Percentiles rank a stretch among this genome's conserved stretches.
Evolutionary conservation across 2,888 invertebrate species (phyloP).

Genomic region (Caenorhabditis zanzibari): DNA sequence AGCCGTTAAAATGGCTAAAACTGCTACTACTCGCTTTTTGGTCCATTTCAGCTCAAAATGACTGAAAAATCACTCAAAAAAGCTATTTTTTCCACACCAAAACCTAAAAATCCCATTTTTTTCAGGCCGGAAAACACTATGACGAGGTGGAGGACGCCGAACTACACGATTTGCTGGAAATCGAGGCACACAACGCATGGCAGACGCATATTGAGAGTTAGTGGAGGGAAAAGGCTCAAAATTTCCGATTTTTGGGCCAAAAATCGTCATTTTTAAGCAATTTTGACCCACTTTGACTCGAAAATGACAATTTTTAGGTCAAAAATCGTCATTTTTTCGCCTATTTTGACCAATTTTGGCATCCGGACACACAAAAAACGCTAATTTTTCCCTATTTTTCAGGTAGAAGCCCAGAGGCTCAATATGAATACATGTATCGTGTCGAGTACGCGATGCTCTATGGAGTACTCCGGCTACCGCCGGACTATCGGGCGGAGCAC

Average conservation of each 20-base stretch:
- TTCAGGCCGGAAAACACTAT: slow-evolving; percentile 1
- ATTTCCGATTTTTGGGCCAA: too few relatives aligned
- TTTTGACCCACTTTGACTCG: background rate
- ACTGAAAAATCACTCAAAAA: too few relatives aligned
- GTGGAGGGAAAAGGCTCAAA: too few relatives aligned
- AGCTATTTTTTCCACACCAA: too few relatives aligned
- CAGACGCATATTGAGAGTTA: too few relatives aligned
- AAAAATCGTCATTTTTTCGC: background rate
- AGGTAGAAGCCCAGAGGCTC: slow-evolving; percentile 83
- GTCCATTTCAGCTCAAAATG: too few relatives aligned
- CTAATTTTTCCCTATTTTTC: slow-evolving; percentile 16
- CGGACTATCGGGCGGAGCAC: slow-evolving; percentile 89
- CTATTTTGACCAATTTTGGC: background rate
- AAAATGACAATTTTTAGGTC: slow-evolving; percentile 6
- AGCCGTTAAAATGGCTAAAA: too few relatives aligned
- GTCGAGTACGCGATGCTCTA: slow-evolving; percentile 98
- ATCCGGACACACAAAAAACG: too few relatives aligned
- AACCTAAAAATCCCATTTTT: background rate
- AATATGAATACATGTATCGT: slow-evolving; percentile 90
- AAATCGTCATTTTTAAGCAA: background rate
- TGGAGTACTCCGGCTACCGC: slow-evolving; percentile 94
- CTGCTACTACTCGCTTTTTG: too few relatives aligned
- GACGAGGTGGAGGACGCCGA: slow-evolving; percentile 26
- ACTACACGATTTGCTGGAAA: slow-evolving; percentile 47
- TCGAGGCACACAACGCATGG: slow-evolving; percentile 48